phyloP scores from a whole-genome alignment of 1,140 invertebrate genomes.

The Lepidurus couesii region DNA sequence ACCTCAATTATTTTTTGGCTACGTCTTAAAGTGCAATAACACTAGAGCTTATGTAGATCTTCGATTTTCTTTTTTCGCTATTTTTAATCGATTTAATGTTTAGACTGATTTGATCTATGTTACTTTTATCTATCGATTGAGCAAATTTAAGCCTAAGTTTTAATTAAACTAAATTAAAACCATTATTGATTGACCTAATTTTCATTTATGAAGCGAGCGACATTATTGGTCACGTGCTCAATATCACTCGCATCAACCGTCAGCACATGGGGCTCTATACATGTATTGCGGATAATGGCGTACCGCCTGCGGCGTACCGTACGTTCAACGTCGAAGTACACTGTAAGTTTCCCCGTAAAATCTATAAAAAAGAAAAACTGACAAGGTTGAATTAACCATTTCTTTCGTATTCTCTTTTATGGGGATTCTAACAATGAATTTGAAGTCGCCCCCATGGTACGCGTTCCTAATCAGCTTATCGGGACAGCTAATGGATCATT shows the following conservation, averaged over 20 bases:
- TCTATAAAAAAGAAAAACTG: not conserved
- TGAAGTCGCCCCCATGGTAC: constrained; percentile 72
- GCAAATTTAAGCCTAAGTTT: not conserved
- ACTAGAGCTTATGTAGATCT: too few relatives aligned
- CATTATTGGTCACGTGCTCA: constrained; percentile 63
- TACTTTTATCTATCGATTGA: not conserved
- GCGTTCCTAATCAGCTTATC: constrained; percentile 66
- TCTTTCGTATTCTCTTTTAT: not conserved
- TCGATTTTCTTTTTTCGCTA: too few relatives aligned
- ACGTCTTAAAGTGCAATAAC: too few relatives aligned
- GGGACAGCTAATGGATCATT: constrained; percentile 61
- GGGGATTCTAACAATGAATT: too few relatives aligned
- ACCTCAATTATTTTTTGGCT: not conserved
- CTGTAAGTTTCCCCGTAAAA: constrained; percentile 61
- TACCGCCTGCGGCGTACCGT: constrained; percentile 72
- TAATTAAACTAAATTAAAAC: not conserved
- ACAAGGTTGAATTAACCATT: not conserved
- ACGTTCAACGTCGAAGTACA: constrained; percentile 76
- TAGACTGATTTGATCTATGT: not conserved
- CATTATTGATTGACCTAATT: not conserved
- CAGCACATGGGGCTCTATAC: constrained; percentile 80
- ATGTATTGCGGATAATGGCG: constrained; percentile 80
- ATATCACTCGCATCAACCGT: constrained; percentile 72
- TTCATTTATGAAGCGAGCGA: constrained; percentile 45
- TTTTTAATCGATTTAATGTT: not conserved